These are phyloP conservation scores for Epirrita christyi DNA, from an alignment of 2,888 invertebrate species.

Conservation along the genomic window DNA sequence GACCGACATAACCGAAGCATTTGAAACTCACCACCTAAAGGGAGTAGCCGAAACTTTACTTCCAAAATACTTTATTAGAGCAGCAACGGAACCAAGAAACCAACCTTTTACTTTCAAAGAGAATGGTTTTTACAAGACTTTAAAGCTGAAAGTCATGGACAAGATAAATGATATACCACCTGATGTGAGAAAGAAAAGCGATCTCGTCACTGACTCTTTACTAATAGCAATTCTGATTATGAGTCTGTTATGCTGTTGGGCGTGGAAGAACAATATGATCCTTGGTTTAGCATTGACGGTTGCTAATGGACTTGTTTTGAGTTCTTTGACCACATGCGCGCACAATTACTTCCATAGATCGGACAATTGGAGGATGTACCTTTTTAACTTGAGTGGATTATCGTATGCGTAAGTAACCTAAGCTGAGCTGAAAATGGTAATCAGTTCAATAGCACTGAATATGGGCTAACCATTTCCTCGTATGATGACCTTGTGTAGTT, in stretches of 20 bases:
- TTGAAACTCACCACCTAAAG: conserved; percentile 86
- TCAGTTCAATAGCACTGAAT: background rate
- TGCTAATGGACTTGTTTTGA: conserved; percentile 54
- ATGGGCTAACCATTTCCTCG: background rate
- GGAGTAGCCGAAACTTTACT: conserved; percentile 85
- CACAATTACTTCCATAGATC: conserved; percentile 93
- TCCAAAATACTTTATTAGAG: conserved; percentile 87
- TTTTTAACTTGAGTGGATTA: conserved; percentile 89
- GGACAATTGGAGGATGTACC: conserved; percentile 92
- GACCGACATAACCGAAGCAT: conserved; percentile 87
- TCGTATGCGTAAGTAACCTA: conserved; percentile 83
- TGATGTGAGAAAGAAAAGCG: conserved; percentile 61
- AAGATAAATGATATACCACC: conserved; percentile 82
- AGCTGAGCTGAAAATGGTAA: background rate
- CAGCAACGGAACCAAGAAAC: conserved; percentile 86
- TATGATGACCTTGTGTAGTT: too few species aligned
- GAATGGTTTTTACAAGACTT: conserved; percentile 90
- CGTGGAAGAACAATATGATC: conserved; percentile 55
- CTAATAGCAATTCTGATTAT: conserved; percentile 53
- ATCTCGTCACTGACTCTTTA: conserved; percentile 60
- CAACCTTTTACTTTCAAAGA: conserved; percentile 90
- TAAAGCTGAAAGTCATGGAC: conserved; percentile 85
- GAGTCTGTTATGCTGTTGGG: conserved; percentile 61
- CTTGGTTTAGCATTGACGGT: conserved; percentile 56
- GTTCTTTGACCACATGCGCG: conserved; percentile 81